phyloP scores from a whole-genome alignment of 2,113 vertebrate species.

The Zingel zingel region DNA sequence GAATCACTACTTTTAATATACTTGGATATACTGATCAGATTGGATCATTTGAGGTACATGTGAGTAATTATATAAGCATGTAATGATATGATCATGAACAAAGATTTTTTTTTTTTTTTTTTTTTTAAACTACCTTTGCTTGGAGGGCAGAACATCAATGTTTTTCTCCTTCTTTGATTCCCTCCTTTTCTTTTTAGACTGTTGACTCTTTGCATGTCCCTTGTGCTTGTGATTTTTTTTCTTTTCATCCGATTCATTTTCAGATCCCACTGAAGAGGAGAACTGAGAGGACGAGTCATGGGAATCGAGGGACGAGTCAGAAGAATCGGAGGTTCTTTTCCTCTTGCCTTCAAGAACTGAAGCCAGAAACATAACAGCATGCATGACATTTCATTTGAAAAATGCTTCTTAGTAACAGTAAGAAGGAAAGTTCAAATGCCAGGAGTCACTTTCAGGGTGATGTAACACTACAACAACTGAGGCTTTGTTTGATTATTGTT shows the following conservation, averaged over 20 bases:
- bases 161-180: slow-evolving; percentile 81
- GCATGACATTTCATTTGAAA: neutral
- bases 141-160: neutral
- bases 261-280: slow-evolving; percentile 87
- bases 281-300: slow-evolving; percentile 81
- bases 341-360: slow-evolving; percentile 91
- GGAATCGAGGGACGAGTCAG: slow-evolving; percentile 86
- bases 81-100: neutral
- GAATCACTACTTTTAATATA: neutral
- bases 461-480: slow-evolving; percentile 38
- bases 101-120: too few species aligned
- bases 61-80: neutral
- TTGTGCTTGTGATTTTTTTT: slow-evolving; percentile 85
- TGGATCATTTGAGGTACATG: neutral
- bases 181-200: slow-evolving; percentile 85
- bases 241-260: slow-evolving; percentile 86
- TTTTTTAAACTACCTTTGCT: slow-evolving; percentile 61
- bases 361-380: slow-evolving; percentile 15
- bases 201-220: slow-evolving; percentile 86
- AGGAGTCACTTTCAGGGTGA: slow-evolving; percentile 29
- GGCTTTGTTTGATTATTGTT: slow-evolving; percentile 38
- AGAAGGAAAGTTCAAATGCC: slow-evolving; percentile 24
- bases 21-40: neutral
- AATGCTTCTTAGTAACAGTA: neutral
- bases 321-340: slow-evolving; percentile 86